phyloP scores from a whole-genome alignment of 2,113 vertebrate species.

The rabbit (Oryctolagus cuniculus) region DNA sequence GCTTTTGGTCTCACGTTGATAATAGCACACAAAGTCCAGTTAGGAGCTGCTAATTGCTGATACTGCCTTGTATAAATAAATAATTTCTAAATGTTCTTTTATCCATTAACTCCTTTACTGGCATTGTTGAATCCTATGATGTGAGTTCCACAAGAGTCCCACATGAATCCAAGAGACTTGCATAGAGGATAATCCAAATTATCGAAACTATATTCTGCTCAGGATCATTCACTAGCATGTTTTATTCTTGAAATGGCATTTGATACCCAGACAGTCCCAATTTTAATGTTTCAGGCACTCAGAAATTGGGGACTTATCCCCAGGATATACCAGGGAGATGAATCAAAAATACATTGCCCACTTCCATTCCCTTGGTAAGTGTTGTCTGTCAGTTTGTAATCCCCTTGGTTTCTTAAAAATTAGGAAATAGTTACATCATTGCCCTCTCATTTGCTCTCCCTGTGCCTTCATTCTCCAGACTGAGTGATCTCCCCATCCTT shows the following conservation, averaged over 20 bases:
- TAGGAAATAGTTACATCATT: background rate
- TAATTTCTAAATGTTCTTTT: background rate
- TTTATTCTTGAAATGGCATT: background rate
- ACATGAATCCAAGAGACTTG: background rate
- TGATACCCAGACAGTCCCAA: background rate
- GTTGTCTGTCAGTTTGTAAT: background rate
- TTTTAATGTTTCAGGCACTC: background rate
- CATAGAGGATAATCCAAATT: background rate
- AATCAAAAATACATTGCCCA: background rate
- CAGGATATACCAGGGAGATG: background rate
- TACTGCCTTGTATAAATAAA: background rate
- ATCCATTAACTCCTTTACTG: background rate
- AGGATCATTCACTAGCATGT: background rate
- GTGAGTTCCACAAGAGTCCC: background rate
- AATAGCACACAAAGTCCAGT: background rate
- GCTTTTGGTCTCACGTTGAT: background rate
- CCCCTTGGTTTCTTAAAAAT: background rate
- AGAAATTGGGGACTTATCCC: background rate
- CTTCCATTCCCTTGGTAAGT: background rate
- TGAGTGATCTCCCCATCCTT: background rate
- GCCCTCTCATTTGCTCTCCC: background rate
- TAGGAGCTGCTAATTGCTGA: background rate
- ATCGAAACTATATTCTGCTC: background rate
- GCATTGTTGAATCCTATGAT: background rate
- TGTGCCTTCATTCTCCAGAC: too few species aligned